These are phyloP conservation scores for Caenorhabditis imperialis DNA, from an alignment of 2,888 invertebrate genomes.

Conservation along the genomic window DNA sequence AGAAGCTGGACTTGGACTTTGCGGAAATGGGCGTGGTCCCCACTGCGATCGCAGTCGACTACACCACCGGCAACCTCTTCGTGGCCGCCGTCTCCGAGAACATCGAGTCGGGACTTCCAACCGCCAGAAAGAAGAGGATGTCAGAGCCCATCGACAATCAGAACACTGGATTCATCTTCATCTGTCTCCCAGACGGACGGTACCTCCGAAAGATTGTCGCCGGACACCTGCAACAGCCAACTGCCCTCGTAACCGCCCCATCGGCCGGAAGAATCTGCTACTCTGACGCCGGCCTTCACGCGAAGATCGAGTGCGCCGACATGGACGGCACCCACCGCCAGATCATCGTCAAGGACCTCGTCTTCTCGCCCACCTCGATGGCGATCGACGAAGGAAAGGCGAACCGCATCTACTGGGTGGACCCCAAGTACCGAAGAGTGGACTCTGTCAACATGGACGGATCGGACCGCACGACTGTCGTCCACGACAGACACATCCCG, in stretches of 20 bases:
- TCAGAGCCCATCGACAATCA: constrained; percentile 71
- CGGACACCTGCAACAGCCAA: constrained; percentile 86
- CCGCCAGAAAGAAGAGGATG: constrained; percentile 67
- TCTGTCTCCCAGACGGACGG: constrained; percentile 90
- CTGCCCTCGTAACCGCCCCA: constrained; percentile 83
- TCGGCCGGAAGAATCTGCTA: constrained; percentile 86
- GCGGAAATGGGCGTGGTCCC: constrained; percentile 81
- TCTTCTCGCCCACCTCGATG: constrained; percentile 90
- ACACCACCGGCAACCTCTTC: constrained; percentile 84
- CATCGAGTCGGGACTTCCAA: constrained; percentile 26
- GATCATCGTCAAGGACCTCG: constrained; percentile 86
- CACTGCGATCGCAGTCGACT: constrained; percentile 91
- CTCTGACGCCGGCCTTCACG: constrained; percentile 91
- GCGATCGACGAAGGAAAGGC: constrained; percentile 92
- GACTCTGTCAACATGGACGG: constrained; percentile 89
- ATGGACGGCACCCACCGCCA: constrained; percentile 92
- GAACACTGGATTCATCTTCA: constrained; percentile 84
- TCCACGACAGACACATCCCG: constrained; percentile 68
- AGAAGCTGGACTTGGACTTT: constrained; percentile 75
- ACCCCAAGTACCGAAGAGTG: constrained; percentile 89
- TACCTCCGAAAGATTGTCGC: constrained; percentile 82
- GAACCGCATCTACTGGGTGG: constrained; percentile 94
- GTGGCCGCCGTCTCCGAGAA: constrained; percentile 66
- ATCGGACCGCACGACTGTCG: constrained; percentile 66
- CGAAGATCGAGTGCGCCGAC: constrained; percentile 95